A percentile compares a stretch with the other conserved stretches of the same genome.
Conservation (phyloP, 2,113 vertebrate species). For the Gallinago undulata region DNA sequence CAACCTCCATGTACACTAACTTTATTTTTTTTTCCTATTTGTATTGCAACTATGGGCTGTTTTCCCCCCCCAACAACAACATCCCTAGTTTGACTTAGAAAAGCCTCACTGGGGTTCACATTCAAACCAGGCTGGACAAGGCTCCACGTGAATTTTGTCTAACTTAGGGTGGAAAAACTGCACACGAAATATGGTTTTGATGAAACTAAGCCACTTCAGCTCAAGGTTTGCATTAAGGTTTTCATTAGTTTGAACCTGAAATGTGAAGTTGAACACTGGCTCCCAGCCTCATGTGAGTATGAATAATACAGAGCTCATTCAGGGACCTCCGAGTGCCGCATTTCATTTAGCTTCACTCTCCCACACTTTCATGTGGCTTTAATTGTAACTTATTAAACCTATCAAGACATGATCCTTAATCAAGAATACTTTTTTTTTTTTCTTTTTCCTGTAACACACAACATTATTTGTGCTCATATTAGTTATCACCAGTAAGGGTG, state of each 20-base stretch:
- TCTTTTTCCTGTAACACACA: fast-evolving
- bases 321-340: neutral
- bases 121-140: neutral
- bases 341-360: neutral
- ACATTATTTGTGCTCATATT: fast-evolving
- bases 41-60: neutral
- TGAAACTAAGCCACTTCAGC: neutral
- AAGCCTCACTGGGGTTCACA: neutral
- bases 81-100: neutral
- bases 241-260: neutral
- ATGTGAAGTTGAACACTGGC: neutral
- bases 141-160: neutral
- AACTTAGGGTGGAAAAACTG: neutral
- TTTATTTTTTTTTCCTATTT: neutral
- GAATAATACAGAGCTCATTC: neutral
- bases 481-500: neutral
- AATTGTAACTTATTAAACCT: neutral
- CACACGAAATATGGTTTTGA: neutral
- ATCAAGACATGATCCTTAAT: neutral
- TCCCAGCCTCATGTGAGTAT: neutral
- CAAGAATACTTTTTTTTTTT: no score
- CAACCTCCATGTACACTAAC: neutral
- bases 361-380: neutral
- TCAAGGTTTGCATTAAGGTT: neutral
- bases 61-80: neutral